phyloP scores from a whole-genome alignment of 1,140 invertebrate species.

The Hyles vespertilio region DNA sequence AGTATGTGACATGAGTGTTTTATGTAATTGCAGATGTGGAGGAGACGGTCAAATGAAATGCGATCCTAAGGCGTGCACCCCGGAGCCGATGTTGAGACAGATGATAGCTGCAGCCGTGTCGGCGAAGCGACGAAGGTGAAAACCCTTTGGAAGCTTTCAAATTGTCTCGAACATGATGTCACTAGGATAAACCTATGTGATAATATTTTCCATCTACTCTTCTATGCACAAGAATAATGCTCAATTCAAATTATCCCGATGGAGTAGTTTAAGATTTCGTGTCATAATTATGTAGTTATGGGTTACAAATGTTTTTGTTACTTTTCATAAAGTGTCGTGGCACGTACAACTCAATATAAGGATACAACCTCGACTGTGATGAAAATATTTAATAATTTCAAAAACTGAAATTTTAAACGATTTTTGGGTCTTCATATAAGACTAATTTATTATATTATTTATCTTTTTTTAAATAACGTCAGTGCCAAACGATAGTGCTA shows the following conservation, averaged over 20 bases:
- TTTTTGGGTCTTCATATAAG: conserved; percentile 47
- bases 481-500: conserved; percentile 74
- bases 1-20: neutral
- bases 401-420: conserved; percentile 40
- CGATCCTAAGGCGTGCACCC: conserved; percentile 90
- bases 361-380: conserved; percentile 67
- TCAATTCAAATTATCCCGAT: conserved; percentile 65
- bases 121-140: conserved; percentile 85
- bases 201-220: conserved; percentile 60
- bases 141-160: conserved; percentile 30
- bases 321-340: conserved; percentile 56
- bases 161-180: conserved; percentile 37
- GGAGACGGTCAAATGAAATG: conserved; percentile 94
- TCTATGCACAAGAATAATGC: conserved; percentile 73
- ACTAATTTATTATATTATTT: conserved; percentile 55
- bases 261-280: conserved; percentile 71
- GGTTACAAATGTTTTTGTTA: conserved; percentile 48
- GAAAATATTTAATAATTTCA: conserved; percentile 59
- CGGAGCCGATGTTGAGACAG: conserved; percentile 90
- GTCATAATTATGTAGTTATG: conserved; percentile 67
- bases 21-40: conserved; percentile 83
- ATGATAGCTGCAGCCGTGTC: conserved; percentile 88
- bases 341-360: conserved; percentile 51
- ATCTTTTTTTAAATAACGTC: conserved; percentile 52
- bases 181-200: conserved; percentile 56